phyloP scores from a whole-genome alignment of 2,113 vertebrate genomes.

The Pseudorectes ferrugineus region DNA sequence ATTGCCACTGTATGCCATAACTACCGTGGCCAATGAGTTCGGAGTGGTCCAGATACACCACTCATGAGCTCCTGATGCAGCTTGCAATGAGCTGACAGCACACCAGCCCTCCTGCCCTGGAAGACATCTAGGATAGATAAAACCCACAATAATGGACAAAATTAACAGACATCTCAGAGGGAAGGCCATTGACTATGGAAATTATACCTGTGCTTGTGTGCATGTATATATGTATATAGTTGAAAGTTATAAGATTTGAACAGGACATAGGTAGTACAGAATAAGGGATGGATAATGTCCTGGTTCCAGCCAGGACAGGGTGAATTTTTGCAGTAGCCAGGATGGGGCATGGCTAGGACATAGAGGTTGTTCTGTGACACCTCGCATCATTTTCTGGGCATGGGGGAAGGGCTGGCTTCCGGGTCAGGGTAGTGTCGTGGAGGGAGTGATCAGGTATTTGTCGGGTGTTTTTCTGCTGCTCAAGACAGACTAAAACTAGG shows the following conservation, averaged over 20 bases:
- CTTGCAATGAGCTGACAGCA: not conserved
- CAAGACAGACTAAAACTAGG: not conserved
- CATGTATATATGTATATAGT: not conserved
- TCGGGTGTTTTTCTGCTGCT: not conserved
- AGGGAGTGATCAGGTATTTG: not conserved
- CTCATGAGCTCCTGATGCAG: not conserved
- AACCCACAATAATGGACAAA: not conserved
- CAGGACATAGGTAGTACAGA: not conserved
- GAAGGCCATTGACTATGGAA: not conserved
- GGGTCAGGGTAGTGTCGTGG: not conserved
- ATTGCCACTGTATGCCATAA: not conserved
- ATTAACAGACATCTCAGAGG: not conserved
- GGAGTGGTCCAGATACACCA: not conserved
- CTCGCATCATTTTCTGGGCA: not conserved
- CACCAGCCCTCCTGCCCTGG: not conserved
- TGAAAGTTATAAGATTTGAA: not conserved
- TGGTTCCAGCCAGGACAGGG: not conserved
- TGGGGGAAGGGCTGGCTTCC: not conserved
- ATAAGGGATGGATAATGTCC: not conserved
- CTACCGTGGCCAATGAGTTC: accelerated
- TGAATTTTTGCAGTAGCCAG: not conserved
- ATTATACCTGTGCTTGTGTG: not conserved
- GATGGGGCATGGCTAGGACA: not conserved
- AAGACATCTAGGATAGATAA: not conserved
- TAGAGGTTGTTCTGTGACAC: not conserved